A percentile compares a stretch with the other conserved stretches of the same genome.
phyloP scores from a whole-genome alignment of 2,797 vertebrate genomes.

The Agapornis canus region DNA sequence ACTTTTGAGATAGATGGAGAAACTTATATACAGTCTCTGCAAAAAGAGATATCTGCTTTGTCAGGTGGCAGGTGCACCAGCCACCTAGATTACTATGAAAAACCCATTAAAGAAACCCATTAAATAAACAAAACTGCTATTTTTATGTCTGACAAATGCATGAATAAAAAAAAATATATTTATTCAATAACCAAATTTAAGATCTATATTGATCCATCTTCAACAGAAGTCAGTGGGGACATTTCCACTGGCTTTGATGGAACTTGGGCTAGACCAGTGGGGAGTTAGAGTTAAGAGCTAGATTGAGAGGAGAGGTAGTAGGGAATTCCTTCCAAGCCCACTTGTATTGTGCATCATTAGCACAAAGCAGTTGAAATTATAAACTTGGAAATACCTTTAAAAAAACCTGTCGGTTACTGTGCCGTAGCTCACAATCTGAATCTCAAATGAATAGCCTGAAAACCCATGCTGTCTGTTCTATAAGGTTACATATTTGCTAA shows the following conservation, averaged over 20 bases:
- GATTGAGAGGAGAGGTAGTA: background rate
- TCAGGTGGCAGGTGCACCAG: constrained; percentile 32
- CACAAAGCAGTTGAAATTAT: background rate
- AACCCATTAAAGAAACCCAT: constrained; percentile 17
- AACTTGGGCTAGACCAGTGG: background rate
- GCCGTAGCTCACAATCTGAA: background rate
- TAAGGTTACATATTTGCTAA: background rate
- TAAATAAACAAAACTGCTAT: constrained; percentile 44
- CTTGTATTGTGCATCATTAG: background rate
- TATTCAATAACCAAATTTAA: background rate
- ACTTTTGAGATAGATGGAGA: constrained; percentile 43
- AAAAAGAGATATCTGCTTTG: constrained; percentile 48
- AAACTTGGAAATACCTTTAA: background rate
- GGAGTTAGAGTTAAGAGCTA: background rate
- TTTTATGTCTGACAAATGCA: constrained; percentile 30
- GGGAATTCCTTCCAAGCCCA: background rate
- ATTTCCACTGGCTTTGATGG: background rate
- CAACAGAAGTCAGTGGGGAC: background rate
- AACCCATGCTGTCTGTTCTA: background rate
- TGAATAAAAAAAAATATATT: constrained; percentile 12
- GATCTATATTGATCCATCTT: background rate
- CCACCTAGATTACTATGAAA: constrained; percentile 26
- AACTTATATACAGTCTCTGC: background rate
- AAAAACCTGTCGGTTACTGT: background rate
- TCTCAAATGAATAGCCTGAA: background rate